A percentile compares a stretch with the other conserved stretches of the same genome.
Evolutionary conservation across 2,797 vertebrate genomes (phyloP).

Genomic region (Tangara arthus): DNA sequence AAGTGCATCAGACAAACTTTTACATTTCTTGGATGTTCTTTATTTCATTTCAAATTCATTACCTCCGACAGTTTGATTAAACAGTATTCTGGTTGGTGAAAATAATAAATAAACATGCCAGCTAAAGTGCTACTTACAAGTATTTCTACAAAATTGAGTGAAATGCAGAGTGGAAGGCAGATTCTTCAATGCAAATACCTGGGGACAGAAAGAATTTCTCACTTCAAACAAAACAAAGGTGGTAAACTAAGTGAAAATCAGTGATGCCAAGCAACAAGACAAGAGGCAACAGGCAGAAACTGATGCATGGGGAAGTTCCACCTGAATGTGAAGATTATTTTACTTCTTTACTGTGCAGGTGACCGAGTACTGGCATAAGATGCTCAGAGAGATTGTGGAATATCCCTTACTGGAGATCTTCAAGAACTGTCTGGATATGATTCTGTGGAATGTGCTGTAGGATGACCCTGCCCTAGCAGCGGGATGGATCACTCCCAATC

Average conservation of each 20-base stretch:
- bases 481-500: not conserved
- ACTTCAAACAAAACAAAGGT: not conserved
- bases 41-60: not conserved
- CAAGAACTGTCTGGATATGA: not conserved
- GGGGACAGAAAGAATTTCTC: not conserved
- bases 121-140: not conserved
- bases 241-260: not conserved
- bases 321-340: not conserved
- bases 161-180: not conserved
- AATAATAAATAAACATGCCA: not conserved
- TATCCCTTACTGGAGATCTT: not conserved
- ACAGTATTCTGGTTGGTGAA: not conserved
- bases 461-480: not conserved
- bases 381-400: not conserved
- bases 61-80: not conserved
- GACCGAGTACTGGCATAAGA: fast-evolving
- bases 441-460: not conserved
- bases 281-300: not conserved
- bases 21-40: not conserved
- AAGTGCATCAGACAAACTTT: not conserved
- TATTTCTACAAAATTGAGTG: not conserved
- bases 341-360: not conserved
- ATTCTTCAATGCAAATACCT: not conserved
- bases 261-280: not conserved
- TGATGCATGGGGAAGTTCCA: not conserved